Evolutionary conservation across 2,797 vertebrate genomes (phyloP), one percentile per base, ranked within the genome.

Genomic region (Podargus strigoides): DNA sequence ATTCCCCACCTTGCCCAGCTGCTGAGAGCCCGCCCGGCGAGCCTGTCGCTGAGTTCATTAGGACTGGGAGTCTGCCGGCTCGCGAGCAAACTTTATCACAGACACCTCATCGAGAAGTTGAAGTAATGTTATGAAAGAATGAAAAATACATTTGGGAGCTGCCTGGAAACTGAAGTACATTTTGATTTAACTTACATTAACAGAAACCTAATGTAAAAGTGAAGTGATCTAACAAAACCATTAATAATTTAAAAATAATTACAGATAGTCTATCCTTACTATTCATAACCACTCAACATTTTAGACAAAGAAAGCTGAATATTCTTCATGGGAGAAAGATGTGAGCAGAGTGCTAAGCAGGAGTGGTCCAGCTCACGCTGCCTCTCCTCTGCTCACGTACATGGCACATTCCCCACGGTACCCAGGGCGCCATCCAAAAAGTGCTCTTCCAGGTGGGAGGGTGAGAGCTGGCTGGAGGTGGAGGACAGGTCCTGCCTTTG

Each of bases 191-290:
- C 96, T 97, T 97, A 97, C 97, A 97, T 97, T 98, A 98, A 97
- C 95, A 96, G 97, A 97, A 98, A 98, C 96, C 96, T 97, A 98
- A 97, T 97, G 96, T 97, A 97, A 97, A 98, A 97, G 97, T 96
- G 97, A 97, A 97, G 90, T 95, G 96, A 97, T 98, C 97, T 98
- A 98, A 98, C 97, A 97, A 98, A 98, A 98, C 96, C 96, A 97
- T 98, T 98, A 98, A 98, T 98, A 97, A 98, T 98, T 98, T 97
- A 98, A 98, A 98, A 98, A 98, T 98, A 98, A 98, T 98, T 98
- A 98, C 97, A 97, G 97, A 97, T 97, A 95, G 96, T 95, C 97
- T 97, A 95, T 97, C 95, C 96, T 98, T 97, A 96, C 97, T 97
- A 97, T 98, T 98, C 98, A 98, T 97, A 97, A 97, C 97, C 96